Evolutionary conservation across 2,888 invertebrate genomes (phyloP).

Genomic region (Koerneria pararmatus): DNA sequence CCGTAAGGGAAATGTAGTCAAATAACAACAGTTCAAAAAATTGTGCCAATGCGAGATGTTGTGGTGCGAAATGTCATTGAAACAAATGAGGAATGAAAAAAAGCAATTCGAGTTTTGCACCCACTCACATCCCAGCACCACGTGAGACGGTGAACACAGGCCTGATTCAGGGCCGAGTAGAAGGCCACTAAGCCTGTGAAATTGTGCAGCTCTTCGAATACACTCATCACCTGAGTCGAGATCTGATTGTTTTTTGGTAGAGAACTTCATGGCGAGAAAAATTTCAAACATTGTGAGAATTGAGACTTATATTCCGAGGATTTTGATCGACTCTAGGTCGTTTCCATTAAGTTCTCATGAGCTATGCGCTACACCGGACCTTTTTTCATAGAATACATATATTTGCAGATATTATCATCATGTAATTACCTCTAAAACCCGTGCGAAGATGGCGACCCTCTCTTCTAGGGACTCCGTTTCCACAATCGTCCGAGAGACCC

Average conservation of each 20-base stretch:
- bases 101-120: too few relatives aligned
- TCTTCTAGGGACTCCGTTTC: conserved; percentile 94
- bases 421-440: conserved; percentile 79
- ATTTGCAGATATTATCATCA: too few relatives aligned
- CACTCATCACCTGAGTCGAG: conserved; percentile 91
- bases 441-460: conserved; percentile 79
- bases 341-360: conserved; percentile 83
- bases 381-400: too few relatives aligned
- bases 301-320: too few relatives aligned
- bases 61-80: too few relatives aligned
- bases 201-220: conserved; percentile 91
- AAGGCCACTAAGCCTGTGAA: conserved; percentile 91
- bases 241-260: background rate
- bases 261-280: background rate
- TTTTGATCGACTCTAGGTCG: too few relatives aligned
- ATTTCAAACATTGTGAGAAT: background rate
- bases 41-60: too few relatives aligned
- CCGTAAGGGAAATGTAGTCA: too few relatives aligned
- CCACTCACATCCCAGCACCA: conserved; percentile 66
- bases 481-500: conserved; percentile 92
- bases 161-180: conserved; percentile 83
- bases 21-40: too few relatives aligned
- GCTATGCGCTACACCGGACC: conserved; percentile 84
- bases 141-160: conserved; percentile 82
- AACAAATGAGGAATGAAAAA: too few relatives aligned